Evolutionary conservation across 1,140 invertebrate species (phyloP), one percentile per base, ranked within the genome.

Genomic region (Ephestia elutella): DNA sequence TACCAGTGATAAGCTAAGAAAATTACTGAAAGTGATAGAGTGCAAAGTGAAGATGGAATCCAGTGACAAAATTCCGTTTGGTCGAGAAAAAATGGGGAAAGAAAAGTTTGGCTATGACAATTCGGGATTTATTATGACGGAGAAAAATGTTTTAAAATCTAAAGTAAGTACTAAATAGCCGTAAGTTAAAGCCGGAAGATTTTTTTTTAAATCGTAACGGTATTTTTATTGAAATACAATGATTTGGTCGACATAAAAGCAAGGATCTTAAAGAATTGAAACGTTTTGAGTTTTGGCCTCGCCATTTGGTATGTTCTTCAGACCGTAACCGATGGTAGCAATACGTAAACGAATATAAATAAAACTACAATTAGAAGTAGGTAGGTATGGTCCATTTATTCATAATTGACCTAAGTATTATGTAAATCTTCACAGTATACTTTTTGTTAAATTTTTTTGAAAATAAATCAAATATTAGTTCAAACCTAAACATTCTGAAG

Each of bases 41-140:
- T 60, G 38, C 59, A 59, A 49, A 48, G 5, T 38, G 18, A 53
- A 53, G 54, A 60, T 59, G 60, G 56, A 49, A 56, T 59, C 57
- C 48, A 56, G 49, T 50, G 28, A 60, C 28, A 59, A 32, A 60
- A 49, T 62, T 21, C 28, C 49, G 44, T 54, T 55, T 49, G 61
- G 17, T 19, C 60, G 59, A 54, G 66, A 53, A 9, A 67, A 66
- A 66, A 65, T 64, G 57, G 49, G 30, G 2, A 62, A 63, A 32
- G 66, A 68, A 55, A 66, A 68, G 18, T 60, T 57, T 58, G 63
- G 65, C 30, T 67, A 67, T 48, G 68, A 70, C 54, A 70, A 70
- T 59, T 57, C 64, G 7, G 65, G 62, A 18, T 70, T 70, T 59
- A 49, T 59, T 62, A 62, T 70, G 65, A 67, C 68, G 19, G 68